Evolutionary conservation across 2,113 vertebrate genomes (phyloP).

Genomic region (Todiramphus saurophagus): DNA sequence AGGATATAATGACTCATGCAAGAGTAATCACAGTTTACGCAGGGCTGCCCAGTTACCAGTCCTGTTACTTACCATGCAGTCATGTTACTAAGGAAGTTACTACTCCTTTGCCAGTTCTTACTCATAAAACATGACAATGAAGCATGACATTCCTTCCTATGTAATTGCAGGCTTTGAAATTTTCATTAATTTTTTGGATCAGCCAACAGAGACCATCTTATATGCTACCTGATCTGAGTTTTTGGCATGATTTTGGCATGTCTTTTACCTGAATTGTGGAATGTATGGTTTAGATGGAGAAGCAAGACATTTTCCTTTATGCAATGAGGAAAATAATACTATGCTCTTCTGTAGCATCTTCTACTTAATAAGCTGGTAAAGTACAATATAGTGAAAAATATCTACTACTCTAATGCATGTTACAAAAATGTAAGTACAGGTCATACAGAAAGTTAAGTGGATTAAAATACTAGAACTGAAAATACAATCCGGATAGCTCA

Average conservation of each 20-base stretch:
- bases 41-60: background rate
- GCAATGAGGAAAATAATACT: background rate
- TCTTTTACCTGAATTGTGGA: background rate
- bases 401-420: background rate
- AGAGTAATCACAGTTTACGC: background rate
- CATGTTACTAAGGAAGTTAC: conserved; percentile 24
- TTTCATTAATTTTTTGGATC: background rate
- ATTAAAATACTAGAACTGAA: background rate
- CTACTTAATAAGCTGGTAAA: background rate
- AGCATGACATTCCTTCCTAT: background rate
- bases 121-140: conserved; percentile 24
- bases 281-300: background rate
- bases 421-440: background rate
- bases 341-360: background rate
- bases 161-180: background rate
- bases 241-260: background rate
- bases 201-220: background rate
- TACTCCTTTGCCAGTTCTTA: conserved; percentile 31
- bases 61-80: background rate
- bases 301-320: background rate
- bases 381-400: background rate
- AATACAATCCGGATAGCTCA: background rate
- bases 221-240: background rate
- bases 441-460: background rate
- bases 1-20: conserved; percentile 13